Evolutionary conservation across 2,888 invertebrate genomes (phyloP).

Genomic region (Dicyrtomina minuta): DNA sequence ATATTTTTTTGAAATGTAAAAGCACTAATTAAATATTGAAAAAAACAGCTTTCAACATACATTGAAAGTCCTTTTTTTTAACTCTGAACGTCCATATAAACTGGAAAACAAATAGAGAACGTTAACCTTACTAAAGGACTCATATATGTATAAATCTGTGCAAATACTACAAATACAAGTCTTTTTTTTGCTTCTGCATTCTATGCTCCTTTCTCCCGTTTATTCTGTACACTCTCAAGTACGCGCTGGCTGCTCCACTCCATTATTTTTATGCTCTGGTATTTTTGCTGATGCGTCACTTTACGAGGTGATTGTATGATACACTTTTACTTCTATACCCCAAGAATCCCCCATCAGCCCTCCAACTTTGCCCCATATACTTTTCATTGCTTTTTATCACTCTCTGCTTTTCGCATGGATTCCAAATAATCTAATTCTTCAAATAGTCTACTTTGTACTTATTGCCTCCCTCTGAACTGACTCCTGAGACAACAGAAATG

Average conservation of each 20-base stretch:
- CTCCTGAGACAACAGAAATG: too few relatives aligned
- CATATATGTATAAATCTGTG: too few relatives aligned
- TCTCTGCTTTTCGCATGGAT: constrained; percentile 1
- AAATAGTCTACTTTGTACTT: too few relatives aligned
- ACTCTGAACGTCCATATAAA: too few relatives aligned
- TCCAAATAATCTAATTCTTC: neutral
- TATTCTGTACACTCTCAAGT: neutral
- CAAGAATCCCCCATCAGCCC: too few relatives aligned
- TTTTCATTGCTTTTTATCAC: constrained; percentile 21
- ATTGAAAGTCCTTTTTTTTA: neutral
- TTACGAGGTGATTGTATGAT: constrained; percentile 31
- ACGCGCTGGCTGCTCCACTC: too few relatives aligned
- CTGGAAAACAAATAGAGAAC: too few relatives aligned
- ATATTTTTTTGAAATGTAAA: too few relatives aligned
- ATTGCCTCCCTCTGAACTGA: too few relatives aligned
- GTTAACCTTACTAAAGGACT: too few relatives aligned
- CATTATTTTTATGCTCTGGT: constrained; percentile 42
- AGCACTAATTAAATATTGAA: too few relatives aligned
- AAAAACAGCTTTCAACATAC: neutral
- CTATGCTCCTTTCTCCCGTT: constrained; percentile 4
- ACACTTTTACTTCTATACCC: too few relatives aligned
- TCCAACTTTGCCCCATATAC: constrained; percentile 11
- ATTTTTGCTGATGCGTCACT: constrained; percentile 42
- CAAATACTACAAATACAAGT: neutral
- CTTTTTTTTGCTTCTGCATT: neutral